Percentiles rank a stretch among this genome's conserved stretches.
Evolutionary conservation across 2,888 invertebrate genomes (phyloP).

Genomic region (Drosophila setosimentum): DNA sequence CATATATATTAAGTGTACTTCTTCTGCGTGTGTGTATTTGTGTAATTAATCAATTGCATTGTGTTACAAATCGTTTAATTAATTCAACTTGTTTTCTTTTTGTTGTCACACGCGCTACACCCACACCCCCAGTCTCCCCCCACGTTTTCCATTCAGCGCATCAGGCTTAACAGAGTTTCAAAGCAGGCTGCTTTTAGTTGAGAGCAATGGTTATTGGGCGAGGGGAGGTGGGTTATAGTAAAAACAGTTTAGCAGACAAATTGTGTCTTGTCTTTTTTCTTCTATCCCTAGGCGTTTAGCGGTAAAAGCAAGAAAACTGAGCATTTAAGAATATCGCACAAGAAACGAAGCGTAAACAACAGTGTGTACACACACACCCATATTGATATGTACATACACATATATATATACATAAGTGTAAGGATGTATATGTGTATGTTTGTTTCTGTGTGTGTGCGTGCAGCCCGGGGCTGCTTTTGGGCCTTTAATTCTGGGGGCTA

Average conservation of each 20-base stretch:
- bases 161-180: conserved; percentile 42
- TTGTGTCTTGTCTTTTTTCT: conserved; percentile 1
- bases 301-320: conserved; percentile 31
- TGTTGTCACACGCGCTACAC: conserved; percentile 1
- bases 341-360: conserved; percentile 49
- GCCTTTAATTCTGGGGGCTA: conserved; percentile 45
- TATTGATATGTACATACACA: not conserved
- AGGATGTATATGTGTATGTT: not conserved
- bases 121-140: not conserved
- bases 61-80: conserved; percentile 74
- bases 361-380: conserved; percentile 5
- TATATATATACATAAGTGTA: not conserved
- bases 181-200: conserved; percentile 23
- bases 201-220: not conserved
- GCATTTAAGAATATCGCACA: conserved; percentile 41
- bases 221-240: not conserved
- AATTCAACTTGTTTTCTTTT: conserved; percentile 42
- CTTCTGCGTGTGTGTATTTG: conserved; percentile 9
- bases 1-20: not conserved
- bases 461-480: conserved; percentile 53
- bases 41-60: conserved; percentile 64
- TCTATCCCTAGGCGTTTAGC: conserved; percentile 26
- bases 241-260: conserved; percentile 39
- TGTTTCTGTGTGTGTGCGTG: conserved; percentile 15
- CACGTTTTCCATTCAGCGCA: conserved; percentile 8